These are phyloP conservation scores for Neolamprologus fasciatus DNA, from an alignment of 2,113 vertebrate species.

Conservation along the genomic window DNA sequence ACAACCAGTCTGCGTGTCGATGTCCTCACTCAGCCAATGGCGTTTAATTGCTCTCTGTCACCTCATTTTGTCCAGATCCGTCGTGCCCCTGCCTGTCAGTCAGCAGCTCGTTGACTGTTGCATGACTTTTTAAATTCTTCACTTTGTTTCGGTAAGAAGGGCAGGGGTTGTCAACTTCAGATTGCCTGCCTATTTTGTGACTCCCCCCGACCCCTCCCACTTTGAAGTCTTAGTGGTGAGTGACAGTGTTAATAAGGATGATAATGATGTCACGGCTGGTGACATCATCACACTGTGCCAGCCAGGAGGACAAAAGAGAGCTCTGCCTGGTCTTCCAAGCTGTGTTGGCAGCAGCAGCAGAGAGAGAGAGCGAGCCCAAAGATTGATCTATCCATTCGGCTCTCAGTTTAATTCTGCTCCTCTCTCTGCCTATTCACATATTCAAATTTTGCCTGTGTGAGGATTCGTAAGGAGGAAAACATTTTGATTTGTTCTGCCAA, in stretches of 20 bases:
- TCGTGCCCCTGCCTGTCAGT: constrained; percentile 34
- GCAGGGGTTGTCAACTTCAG: neutral
- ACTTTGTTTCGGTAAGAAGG: constrained; percentile 14
- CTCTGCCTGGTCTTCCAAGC: constrained; percentile 40
- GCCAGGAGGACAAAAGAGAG: constrained; percentile 52
- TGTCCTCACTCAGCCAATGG: constrained; percentile 39
- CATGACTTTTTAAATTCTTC: constrained; percentile 54
- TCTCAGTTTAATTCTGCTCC: constrained; percentile 52
- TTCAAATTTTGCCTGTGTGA: constrained; percentile 56
- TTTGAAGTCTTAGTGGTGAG: constrained; percentile 34
- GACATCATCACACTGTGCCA: constrained; percentile 63
- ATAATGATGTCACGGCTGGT: constrained; percentile 60
- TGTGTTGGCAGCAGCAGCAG: constrained; percentile 46
- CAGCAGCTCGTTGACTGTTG: constrained; percentile 60
- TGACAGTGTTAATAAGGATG: constrained; percentile 45
- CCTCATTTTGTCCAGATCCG: constrained; percentile 41
- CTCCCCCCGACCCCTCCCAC: neutral
- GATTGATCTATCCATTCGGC: constrained; percentile 60
- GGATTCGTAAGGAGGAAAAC: constrained; percentile 57
- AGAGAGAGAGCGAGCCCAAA: constrained; percentile 15
- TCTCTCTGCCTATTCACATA: constrained; percentile 43
- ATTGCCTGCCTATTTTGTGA: constrained; percentile 10
- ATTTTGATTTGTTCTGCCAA: constrained; percentile 69
- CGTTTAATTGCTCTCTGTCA: constrained; percentile 23
- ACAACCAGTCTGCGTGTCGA: constrained; percentile 37